Base-by-base conservation (phyloP, 2,888 invertebrate species). In the Ichneumoninae sp. region DNA sequence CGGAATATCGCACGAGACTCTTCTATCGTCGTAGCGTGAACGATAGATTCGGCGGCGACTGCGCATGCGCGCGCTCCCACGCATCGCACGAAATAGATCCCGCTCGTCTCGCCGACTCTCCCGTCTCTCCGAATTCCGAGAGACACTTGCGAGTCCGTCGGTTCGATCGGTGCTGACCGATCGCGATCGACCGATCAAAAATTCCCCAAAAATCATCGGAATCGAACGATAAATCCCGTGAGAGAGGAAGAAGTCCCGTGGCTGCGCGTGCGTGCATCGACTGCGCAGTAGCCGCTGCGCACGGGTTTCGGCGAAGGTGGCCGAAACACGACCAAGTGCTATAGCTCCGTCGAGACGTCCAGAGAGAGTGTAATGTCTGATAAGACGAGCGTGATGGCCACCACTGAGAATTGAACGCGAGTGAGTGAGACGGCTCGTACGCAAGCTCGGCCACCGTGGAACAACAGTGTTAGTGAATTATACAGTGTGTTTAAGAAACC, bases 291-390 rank as follows among this genome's bases (percentile, higher is more conserved):
- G 74, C 60, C 63, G 78, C 26, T 89, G 90, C 90, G 88, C 91
- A 87, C 73, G 40, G 85, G 83, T 70, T 60, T 69, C 68, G 60
- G 76, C 81, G 82, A 83, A 86, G 81, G 85, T 87, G 83, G 83
- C 83, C 76, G 76, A 84, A 83, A 73, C 73, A 80, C 66, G 78
- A 86, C 78, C 86, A 87, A 88, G 86, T 87, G 82, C 84, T 85
- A 87, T 83, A 88, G 83, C 74, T 54, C 79, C 63, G 69, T 57
- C 76, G 77, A 85, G 79, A 77, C 79, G 60, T 66, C 73, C 40
- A 40, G 77, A 63, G 77, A 79, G 89, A 90, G 91, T 90, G 89
- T 92, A 90, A 91, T 88, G 91, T 87, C 91, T 92, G 91, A 92
- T 91, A 91, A 91, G 89, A 89, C 88, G 86, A 89, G 8, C 57